A percentile compares a stretch with the other conserved stretches of the same genome.
Evolutionary conservation across 1,140 invertebrate species (phyloP).

Genomic region (Sitobion miscanthi): DNA sequence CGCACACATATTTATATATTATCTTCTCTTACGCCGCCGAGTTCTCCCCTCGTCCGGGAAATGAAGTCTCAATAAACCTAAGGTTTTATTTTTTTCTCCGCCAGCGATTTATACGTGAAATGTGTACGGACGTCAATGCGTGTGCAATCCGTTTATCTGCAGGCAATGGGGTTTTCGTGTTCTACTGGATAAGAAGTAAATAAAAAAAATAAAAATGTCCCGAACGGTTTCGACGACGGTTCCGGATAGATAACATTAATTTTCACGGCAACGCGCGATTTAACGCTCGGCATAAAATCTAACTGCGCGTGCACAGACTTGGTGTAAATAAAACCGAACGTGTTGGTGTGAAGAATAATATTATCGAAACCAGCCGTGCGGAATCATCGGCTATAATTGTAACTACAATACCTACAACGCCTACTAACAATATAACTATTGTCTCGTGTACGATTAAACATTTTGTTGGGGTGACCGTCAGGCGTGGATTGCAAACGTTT

Average conservation of each 20-base stretch:
- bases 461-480: neutral
- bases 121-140: slow-evolving; percentile 33
- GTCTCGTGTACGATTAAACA: neutral
- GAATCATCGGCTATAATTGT: too few species aligned
- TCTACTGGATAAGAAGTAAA: slow-evolving; percentile 47
- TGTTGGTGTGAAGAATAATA: neutral
- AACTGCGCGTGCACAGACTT: neutral
- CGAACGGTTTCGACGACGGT: slow-evolving; percentile 47
- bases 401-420: too few species aligned
- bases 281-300: neutral
- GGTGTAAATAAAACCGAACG: neutral
- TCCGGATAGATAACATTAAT: slow-evolving; percentile 51
- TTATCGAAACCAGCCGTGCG: neutral
- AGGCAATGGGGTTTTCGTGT: slow-evolving; percentile 51
- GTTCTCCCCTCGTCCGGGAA: neutral
- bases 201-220: slow-evolving; percentile 42
- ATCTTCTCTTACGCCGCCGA: neutral
- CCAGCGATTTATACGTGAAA: slow-evolving; percentile 27
- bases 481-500: neutral
- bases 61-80: slow-evolving; percentile 45
- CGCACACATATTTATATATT: neutral
- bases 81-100: neutral
- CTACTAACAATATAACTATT: too few species aligned
- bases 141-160: slow-evolving; percentile 54
- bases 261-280: slow-evolving; percentile 16